Base-by-base conservation (phyloP, 1,140 invertebrate species). In the Mylabris phalerata region DNA sequence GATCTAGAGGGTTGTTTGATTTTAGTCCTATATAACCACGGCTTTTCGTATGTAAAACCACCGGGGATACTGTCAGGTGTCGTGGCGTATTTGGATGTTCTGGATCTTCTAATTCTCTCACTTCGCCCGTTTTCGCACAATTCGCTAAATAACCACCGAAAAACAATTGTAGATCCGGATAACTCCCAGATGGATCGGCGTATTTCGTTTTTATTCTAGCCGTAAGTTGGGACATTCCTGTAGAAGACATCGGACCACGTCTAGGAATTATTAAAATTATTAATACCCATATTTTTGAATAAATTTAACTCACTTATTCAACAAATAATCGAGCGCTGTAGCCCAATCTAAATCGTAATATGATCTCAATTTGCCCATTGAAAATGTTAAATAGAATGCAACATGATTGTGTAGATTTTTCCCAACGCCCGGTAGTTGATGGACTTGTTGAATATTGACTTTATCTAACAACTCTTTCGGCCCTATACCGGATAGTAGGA, bases 11-110 rank as follows among this genome's bases (percentile, higher is more conserved):
- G 79, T 97, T 84, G n/a, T 77, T 79, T 0, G 83, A 84, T 32
- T 80, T 79, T 2, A 95, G 71, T 9, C 81, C 82, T 0, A 93
- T 67, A 63, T 84, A 85, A 0, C 93, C 93, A 45, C 85, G 79
- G 48, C 90, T 93, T 65, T 89, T 88, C 0, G 92, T 91, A 70
- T 91, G 87, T 2, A 90, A 70, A 7, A 84, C 76, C 24, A 87
- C 82, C 2, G 84, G 85, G 24, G 84, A 83, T 46, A 90, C 78
- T n/a, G 82, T 84, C 52, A 79, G 76, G 43, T 75, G 70, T 60
- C 79, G 78, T 13, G 75, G 68, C 6, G 75, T 73, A 27, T 77
- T 56, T 13, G 71, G 67, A 54, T 77, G 59, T 6, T 74, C 60
- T 5, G 75, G 58, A 65, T 78, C 69, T 0, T 71, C 66, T 0